Evolutionary conservation across 2,888 invertebrate species (phyloP).

Genomic region (Micoletzkya japonica): DNA sequence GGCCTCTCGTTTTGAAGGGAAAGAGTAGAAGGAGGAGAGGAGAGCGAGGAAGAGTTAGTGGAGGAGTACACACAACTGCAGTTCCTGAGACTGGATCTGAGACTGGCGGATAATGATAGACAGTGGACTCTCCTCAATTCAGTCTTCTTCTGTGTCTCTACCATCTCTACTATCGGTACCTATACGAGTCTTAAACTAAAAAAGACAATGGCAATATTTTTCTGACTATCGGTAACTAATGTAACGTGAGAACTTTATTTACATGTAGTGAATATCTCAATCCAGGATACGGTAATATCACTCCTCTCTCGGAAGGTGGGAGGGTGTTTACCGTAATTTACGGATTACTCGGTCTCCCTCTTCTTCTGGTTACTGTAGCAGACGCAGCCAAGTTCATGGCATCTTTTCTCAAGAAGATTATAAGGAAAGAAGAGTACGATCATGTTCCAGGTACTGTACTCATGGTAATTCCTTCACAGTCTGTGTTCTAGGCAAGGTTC

Average conservation of each 20-base stretch:
- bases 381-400: background rate
- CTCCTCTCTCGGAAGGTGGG: background rate
- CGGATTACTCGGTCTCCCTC: background rate
- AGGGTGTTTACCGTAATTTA: background rate
- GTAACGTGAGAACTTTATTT: too few relatives aligned
- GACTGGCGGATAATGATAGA: background rate
- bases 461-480: background rate
- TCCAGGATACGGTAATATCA: slow-evolving; percentile 1
- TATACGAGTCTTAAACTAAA: background rate
- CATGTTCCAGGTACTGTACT: background rate
- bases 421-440: background rate
- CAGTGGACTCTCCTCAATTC: background rate
- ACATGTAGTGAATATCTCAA: too few relatives aligned
- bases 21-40: background rate
- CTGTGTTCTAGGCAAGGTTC: background rate
- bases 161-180: background rate
- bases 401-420: background rate
- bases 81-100: background rate
- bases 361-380: background rate
- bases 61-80: background rate
- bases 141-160: background rate
- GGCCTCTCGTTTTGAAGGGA: background rate
- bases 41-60: background rate
- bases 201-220: background rate
- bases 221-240: too few relatives aligned